Percentiles rank a stretch among this genome's conserved stretches.
Evolutionary conservation across 2,113 vertebrate genomes (phyloP).

Genomic region (Campylorhamphus procurvoides): DNA sequence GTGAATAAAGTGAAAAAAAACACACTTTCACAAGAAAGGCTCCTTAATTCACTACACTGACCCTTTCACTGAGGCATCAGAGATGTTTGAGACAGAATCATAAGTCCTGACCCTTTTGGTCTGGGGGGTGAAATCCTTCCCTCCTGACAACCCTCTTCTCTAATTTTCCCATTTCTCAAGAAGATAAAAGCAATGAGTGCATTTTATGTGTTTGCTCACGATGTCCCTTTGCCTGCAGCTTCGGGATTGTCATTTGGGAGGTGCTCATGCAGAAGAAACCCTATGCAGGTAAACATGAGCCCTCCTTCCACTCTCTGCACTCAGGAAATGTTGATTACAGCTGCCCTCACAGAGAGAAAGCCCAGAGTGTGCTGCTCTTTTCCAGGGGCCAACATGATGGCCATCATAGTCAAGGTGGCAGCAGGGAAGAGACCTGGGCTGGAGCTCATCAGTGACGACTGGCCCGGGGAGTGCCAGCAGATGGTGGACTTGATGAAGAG

Average conservation of each 20-base stretch:
- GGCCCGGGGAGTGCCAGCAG: slow-evolving; percentile 79
- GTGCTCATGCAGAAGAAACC: slow-evolving; percentile 88
- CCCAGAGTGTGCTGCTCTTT: not conserved
- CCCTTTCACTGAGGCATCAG: not conserved
- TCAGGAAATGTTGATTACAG: not conserved
- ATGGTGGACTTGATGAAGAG: slow-evolving; percentile 82
- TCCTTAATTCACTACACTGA: not conserved
- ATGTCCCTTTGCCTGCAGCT: slow-evolving; percentile 69
- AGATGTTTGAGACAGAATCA: not conserved
- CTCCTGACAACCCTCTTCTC: not conserved
- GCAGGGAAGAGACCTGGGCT: slow-evolving; percentile 79
- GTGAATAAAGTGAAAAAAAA: not conserved
- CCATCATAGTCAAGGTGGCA: slow-evolving; percentile 79
- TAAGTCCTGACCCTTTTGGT: not conserved
- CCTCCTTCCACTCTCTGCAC: not conserved
- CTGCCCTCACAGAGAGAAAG: not conserved
- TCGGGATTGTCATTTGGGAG: slow-evolving; percentile 88
- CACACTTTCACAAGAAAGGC: not conserved
- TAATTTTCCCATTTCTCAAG: not conserved
- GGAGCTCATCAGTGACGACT: slow-evolving; percentile 71
- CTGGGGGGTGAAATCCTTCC: not conserved
- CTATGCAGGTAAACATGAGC: slow-evolving; percentile 74
- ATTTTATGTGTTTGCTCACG: not conserved
- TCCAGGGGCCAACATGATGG: slow-evolving; percentile 81
- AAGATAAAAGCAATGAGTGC: not conserved